phyloP scores from a whole-genome alignment of 2,113 vertebrate species.

The Chunga burmeisteri region DNA sequence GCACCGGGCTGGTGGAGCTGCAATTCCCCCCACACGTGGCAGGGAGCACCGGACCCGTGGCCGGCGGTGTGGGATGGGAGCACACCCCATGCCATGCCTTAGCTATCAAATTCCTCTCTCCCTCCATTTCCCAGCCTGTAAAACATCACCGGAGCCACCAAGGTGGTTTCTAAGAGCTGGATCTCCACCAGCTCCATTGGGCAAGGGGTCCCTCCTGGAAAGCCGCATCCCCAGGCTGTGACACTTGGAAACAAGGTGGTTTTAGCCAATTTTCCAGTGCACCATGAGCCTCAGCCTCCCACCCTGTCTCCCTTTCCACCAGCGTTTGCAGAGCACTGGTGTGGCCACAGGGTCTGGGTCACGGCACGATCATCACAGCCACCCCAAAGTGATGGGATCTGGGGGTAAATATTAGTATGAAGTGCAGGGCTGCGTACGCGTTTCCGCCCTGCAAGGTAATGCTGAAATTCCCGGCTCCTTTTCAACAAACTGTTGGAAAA shows the following conservation, averaged over 20 bases:
- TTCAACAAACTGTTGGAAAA: not conserved
- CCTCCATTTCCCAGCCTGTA: not conserved
- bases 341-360: rapidly evolving
- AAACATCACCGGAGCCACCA: not conserved
- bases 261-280: not conserved
- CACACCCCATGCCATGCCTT: rapidly evolving
- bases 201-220: rapidly evolving
- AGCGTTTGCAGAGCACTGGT: not conserved
- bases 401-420: not conserved
- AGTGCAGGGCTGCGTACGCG: not conserved
- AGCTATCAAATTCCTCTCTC: not conserved
- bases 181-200: not conserved
- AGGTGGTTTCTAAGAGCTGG: not conserved
- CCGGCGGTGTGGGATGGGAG: not conserved
- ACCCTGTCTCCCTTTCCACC: not conserved
- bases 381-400: not conserved
- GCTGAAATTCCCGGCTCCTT: not conserved
- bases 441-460: slow-evolving; percentile 19
- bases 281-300: not conserved
- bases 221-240: not conserved
- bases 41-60: not conserved
- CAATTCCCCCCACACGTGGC: not conserved
- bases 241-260: not conserved
- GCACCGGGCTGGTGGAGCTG: rapidly evolving
- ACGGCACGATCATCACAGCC: rapidly evolving